phyloP scores from a whole-genome alignment of 2,797 vertebrate species.

The Microctenopoma stevenorrisi region DNA sequence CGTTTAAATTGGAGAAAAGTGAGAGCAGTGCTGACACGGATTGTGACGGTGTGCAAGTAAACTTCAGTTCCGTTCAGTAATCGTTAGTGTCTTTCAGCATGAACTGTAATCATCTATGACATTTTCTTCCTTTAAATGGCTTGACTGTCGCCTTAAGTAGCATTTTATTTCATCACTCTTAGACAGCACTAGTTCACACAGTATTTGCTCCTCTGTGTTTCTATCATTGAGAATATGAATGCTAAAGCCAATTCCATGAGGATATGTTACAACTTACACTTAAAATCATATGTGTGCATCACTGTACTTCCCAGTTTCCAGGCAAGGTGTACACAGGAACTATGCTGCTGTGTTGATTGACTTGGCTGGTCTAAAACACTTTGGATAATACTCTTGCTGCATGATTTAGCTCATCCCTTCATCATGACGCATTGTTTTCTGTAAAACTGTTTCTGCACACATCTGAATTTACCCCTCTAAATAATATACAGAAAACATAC shows the following conservation, averaged over 20 bases:
- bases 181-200: slow-evolving; percentile 17
- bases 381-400: no score
- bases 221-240: background rate
- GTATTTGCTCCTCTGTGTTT: slow-evolving; percentile 3
- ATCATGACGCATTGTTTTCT: no score
- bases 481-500: no score
- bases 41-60: slow-evolving; percentile 38
- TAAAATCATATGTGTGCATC: slow-evolving; percentile 14
- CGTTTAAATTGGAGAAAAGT: slow-evolving; percentile 38
- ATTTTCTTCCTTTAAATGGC: slow-evolving; percentile 65
- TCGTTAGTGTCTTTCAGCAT: slow-evolving; percentile 79
- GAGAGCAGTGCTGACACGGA: slow-evolving; percentile 48
- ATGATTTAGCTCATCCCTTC: no score
- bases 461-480: no score
- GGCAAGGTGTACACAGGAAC: background rate
- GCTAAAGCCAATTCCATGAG: background rate
- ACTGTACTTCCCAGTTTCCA: background rate
- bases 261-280: background rate
- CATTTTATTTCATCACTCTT: slow-evolving; percentile 50
- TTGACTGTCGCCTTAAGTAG: slow-evolving; percentile 46
- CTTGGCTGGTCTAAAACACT: no score
- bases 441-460: no score
- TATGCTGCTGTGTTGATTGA: no score
- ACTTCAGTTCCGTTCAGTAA: slow-evolving; percentile 66
- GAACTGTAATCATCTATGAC: slow-evolving; percentile 73